Evolutionary conservation across 2,888 invertebrate species (phyloP).

Genomic region (Andricus curvator): DNA sequence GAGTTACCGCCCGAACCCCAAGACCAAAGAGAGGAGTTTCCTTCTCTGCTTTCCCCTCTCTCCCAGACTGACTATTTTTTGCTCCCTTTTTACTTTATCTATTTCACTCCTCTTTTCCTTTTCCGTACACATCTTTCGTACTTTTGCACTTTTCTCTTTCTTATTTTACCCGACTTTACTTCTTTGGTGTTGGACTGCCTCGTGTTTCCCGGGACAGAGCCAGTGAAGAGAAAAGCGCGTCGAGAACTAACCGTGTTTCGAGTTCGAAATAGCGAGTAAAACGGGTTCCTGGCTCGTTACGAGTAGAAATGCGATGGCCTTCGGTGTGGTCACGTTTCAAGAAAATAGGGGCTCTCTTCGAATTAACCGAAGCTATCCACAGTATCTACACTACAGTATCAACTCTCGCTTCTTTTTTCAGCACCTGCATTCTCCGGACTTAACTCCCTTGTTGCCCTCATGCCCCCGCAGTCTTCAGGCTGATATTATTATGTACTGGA

Average conservation of each 20-base stretch:
- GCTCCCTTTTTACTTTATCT: conserved; percentile 59
- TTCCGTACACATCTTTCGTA: conserved; percentile 46
- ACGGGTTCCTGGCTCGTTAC: conserved; percentile 71
- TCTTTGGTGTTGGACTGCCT: conserved; percentile 36
- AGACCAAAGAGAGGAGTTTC: conserved; percentile 70
- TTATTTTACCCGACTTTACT: conserved; percentile 37
- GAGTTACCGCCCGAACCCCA: conserved; percentile 71
- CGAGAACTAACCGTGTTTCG: conserved; percentile 66
- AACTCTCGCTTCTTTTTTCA: neutral
- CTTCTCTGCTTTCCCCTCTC: conserved; percentile 18
- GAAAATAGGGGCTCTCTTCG: conserved; percentile 61
- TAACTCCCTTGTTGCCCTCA: neutral
- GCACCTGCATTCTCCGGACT: neutral
- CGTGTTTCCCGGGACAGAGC: conserved; percentile 45
- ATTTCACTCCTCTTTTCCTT: conserved; percentile 28
- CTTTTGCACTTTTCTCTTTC: conserved; percentile 41
- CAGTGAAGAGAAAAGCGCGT: conserved; percentile 44
- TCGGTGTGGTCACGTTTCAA: conserved; percentile 62
- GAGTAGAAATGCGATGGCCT: conserved; percentile 48
- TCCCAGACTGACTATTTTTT: conserved; percentile 32
- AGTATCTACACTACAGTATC: neutral
- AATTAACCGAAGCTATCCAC: conserved; percentile 57
- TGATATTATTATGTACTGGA: conserved; percentile 11
- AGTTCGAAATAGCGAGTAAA: conserved; percentile 70
- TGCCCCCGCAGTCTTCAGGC: neutral